These are phyloP conservation scores for Falcunculus frontatus DNA, from an alignment of 2,113 vertebrate genomes.

Conservation along the genomic window DNA sequence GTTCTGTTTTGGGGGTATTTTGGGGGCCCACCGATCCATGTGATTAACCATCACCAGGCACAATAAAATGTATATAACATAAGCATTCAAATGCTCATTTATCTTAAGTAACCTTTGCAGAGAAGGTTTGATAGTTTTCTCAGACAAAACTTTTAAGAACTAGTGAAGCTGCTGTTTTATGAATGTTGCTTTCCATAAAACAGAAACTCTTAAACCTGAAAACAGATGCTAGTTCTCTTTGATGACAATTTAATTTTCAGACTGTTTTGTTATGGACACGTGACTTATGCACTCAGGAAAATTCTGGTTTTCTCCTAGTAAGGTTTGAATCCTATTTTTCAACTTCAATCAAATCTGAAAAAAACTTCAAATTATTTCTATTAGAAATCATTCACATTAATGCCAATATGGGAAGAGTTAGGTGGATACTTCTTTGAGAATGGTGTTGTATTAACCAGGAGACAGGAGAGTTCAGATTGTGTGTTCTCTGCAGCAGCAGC, in stretches of 20 bases:
- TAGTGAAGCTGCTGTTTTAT: neutral
- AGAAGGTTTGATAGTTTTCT: neutral
- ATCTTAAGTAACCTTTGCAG: neutral
- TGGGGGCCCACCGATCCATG: neutral
- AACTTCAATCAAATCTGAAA: neutral
- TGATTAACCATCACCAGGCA: neutral
- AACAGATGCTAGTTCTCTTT: neutral
- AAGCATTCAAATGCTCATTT: neutral
- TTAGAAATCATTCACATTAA: neutral
- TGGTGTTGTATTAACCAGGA: neutral
- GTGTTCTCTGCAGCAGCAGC: neutral
- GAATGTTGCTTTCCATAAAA: neutral
- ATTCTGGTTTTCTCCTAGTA: neutral
- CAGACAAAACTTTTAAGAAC: neutral
- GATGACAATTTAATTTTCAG: neutral
- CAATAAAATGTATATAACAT: neutral
- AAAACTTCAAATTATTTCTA: neutral
- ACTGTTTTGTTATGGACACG: neutral
- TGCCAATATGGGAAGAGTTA: neutral
- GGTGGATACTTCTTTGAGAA: neutral
- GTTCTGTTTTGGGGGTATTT: neutral
- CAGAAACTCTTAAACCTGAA: neutral
- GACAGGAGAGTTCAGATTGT: neutral
- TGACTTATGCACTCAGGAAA: fast-evolving
- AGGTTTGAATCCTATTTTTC: neutral